These are phyloP conservation scores for Leptinotarsa defecta DNA, from an alignment of 1,140 invertebrate species.

Conservation along the genomic window DNA sequence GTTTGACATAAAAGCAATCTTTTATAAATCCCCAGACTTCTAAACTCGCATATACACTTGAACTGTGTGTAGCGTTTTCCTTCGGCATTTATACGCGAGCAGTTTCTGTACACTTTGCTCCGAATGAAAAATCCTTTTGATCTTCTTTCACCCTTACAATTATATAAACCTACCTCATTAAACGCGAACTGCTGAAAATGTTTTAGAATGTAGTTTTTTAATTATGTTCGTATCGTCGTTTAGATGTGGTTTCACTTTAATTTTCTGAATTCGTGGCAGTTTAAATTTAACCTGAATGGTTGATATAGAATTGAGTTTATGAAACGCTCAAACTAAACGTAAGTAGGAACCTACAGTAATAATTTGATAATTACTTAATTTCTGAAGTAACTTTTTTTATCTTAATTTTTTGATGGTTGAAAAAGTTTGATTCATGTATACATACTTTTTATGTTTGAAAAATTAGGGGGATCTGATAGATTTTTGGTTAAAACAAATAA, in stretches of 20 bases:
- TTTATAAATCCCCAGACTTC: slow-evolving; percentile 30
- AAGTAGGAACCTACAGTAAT: too few relatives aligned
- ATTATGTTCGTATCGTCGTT: slow-evolving; percentile 3
- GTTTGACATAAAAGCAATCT: slow-evolving; percentile 35
- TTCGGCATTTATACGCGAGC: slow-evolving; percentile 16
- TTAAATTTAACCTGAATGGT: too few relatives aligned
- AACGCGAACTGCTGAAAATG: slow-evolving; percentile 7
- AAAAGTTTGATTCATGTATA: too few relatives aligned
- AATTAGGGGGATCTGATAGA: too few relatives aligned
- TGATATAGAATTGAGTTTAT: too few relatives aligned
- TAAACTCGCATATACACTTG: slow-evolving; percentile 27
- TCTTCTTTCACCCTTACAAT: slow-evolving; percentile 33
- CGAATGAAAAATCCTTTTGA: slow-evolving; percentile 37
- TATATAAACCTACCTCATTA: slow-evolving; percentile 36
- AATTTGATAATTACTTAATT: too few relatives aligned
- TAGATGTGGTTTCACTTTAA: neutral
- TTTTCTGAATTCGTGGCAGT: neutral
- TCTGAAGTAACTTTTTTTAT: too few relatives aligned
- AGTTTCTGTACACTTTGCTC: slow-evolving; percentile 15
- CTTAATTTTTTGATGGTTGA: too few relatives aligned
- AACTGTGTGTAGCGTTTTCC: slow-evolving; percentile 29
- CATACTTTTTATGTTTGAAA: too few relatives aligned
- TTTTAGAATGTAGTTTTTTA: slow-evolving; percentile 5
- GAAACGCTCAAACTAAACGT: too few relatives aligned
- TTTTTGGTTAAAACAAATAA: too few relatives aligned